phyloP scores from a whole-genome alignment of 2,113 vertebrate species.

The Macroglossus sobrinus region DNA sequence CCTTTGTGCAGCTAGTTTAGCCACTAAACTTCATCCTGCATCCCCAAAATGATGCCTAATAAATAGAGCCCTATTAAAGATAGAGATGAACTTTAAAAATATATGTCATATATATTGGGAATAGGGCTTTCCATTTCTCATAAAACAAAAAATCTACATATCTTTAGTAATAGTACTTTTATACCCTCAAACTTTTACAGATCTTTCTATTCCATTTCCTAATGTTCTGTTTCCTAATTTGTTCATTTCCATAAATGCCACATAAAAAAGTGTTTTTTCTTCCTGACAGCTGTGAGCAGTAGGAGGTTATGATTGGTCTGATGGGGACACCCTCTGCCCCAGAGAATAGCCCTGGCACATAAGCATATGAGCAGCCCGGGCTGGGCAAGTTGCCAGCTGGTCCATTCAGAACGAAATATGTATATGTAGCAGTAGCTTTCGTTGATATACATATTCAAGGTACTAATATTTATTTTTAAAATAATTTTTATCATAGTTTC shows the following conservation, averaged over 20 bases:
- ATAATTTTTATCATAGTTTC: neutral
- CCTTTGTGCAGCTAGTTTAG: constrained; percentile 5
- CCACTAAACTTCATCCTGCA: neutral
- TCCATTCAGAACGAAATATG: neutral
- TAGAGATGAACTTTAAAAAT: neutral
- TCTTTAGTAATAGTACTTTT: neutral
- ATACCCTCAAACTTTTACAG: neutral
- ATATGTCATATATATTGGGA: neutral
- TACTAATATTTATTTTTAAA: neutral
- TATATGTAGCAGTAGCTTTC: neutral
- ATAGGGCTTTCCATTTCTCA: neutral
- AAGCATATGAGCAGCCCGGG: neutral
- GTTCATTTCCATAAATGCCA: neutral
- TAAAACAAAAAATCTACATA: neutral
- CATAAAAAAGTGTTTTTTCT: neutral
- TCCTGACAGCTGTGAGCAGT: neutral
- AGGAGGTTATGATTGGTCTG: neutral
- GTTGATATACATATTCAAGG: neutral
- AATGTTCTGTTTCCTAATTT: neutral
- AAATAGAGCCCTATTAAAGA: neutral
- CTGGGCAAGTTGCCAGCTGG: neutral
- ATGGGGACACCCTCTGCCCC: neutral
- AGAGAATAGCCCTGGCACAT: neutral
- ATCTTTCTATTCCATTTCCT: neutral
- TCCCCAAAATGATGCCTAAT: neutral